Base-by-base conservation (phyloP, 2,888 invertebrate species). In the Eudasyphora cyanicolor region DNA sequence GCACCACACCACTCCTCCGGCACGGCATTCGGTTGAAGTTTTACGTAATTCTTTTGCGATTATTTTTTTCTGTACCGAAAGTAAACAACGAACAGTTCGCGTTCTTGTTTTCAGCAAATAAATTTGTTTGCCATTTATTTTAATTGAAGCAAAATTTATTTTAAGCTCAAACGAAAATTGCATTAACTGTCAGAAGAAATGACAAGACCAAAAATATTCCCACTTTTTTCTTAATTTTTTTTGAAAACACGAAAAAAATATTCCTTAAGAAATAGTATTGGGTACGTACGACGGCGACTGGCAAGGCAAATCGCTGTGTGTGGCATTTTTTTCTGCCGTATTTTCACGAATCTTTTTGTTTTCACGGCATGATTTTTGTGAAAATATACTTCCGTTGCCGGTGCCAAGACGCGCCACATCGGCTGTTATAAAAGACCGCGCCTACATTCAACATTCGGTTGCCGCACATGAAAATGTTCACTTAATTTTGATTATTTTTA, bases 171-270 rank as follows among this genome's bases (percentile, higher is more conserved):
- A 76, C 57, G 79, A 82, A 82, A 79, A 82, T 76, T 82, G 79
- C 76, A 79, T 79, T 73, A 76, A 79, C 73, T 82, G 82, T 82
- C 82, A 76, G 54, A 73, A 79, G 71, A 79, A 76, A 76, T 79
- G 79, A 82, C 79, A 79, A 57, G 60, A 73, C 49, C 32, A 82
- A 76, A 21, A 67, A 64, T 73, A 69, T 62, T 24, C 32, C 21
- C 4, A 54, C 24, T 54, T 62, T 62, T 54, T 29, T 69, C 57
- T 69, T 57, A 29, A 24, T 54, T 76, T 67, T 24, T 38, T 38
- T 60, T 19, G n/a, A 60, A 29, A 27, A 45, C 24, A n/a, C 32
- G n/a, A n/a, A n/a, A n/a, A n/a, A n/a, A n/a, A n/a, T n/a, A 27
- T 71, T 51, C 42, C 42, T 38, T 19, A 67, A 35, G 67, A 67